Base-by-base conservation (phyloP, 2,888 invertebrate species). In the Meiosimyza platycephala region DNA sequence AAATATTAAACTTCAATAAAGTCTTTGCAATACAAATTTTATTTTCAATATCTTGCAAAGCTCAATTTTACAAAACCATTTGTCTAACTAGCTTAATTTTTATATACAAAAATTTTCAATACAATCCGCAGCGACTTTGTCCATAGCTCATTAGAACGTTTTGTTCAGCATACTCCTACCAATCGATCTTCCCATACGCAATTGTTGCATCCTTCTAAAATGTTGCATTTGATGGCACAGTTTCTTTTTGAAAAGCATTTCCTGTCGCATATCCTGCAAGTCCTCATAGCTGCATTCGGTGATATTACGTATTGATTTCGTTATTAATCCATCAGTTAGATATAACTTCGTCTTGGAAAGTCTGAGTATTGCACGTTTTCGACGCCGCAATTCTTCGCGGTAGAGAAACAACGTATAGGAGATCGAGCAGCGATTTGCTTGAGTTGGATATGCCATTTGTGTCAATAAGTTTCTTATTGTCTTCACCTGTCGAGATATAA, bases 281-380 rank as follows among this genome's bases (percentile, higher is more conserved):
- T 84, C 84, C 28, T 81, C 81, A 40, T 74, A n/a, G 72, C 65
- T 80, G 78, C 79, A 81, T 6, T 76, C 77, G 12, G 80, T 76
- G 12, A 83, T 71, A 54, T 81, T 80, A 59, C 77, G 75, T 63
- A 83, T 77, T 1, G 77, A 81, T 50, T 78, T 79, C 60, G 75
- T 75, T 74, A 83, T 72, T n/a, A 83, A 77, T 4, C 77, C 78
- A 63, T 80, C 80, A 47, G 82, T 83, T 54, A 83, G 79, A 47
- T 77, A 76, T 72, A 82, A 78, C 76, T 83, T 83, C 66, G 81
- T 79, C 62, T 80, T 80, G 47, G 79, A 81, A 16, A 82, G 65
- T 13, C 78, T 75, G 54, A 82, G 78, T 18, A 79, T 79, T 47
- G 80, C 78, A 15, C 78, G 78, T 6, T 82, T 78, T 64, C 80